Evolutionary conservation across 2,888 invertebrate species (phyloP).

Genomic region (Orchesella flavescens): DNA sequence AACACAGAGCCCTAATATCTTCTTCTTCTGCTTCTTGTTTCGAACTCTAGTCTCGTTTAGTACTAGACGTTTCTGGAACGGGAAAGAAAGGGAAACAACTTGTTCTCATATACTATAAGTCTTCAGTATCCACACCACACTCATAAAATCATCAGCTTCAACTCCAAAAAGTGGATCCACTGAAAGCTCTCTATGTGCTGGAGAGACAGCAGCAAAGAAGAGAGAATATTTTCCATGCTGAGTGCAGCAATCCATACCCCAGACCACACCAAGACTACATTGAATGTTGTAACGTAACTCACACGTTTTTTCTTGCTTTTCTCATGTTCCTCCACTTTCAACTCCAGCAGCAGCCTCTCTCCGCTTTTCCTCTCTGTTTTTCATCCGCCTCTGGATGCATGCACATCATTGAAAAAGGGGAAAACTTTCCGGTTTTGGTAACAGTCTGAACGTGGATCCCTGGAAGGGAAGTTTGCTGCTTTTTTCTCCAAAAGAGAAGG

Average conservation of each 20-base stretch:
- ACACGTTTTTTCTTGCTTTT: constrained; percentile 26
- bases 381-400: constrained; percentile 14
- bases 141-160: not conserved
- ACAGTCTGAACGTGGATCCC: constrained; percentile 60
- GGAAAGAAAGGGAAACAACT: not conserved
- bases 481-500: constrained; percentile 44
- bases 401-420: constrained; percentile 53
- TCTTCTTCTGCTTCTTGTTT: not conserved
- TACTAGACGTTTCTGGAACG: not conserved
- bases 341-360: constrained; percentile 17
- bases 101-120: not conserved
- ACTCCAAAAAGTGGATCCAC: not conserved
- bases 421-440: constrained; percentile 60
- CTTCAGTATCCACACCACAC: not conserved
- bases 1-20: not conserved
- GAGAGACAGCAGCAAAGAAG: not conserved
- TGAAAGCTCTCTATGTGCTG: not conserved
- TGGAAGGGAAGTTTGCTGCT: constrained; percentile 64
- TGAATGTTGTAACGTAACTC: not conserved
- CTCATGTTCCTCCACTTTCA: constrained; percentile 60
- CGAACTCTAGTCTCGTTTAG: not conserved
- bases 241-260: constrained; percentile 9
- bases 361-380: not conserved
- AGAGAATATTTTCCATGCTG: constrained; percentile 5
- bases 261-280: constrained; percentile 8